These are phyloP conservation scores for Macropus fuliginosus DNA, from an alignment of 2,797 vertebrate species.

Conservation along the genomic window DNA sequence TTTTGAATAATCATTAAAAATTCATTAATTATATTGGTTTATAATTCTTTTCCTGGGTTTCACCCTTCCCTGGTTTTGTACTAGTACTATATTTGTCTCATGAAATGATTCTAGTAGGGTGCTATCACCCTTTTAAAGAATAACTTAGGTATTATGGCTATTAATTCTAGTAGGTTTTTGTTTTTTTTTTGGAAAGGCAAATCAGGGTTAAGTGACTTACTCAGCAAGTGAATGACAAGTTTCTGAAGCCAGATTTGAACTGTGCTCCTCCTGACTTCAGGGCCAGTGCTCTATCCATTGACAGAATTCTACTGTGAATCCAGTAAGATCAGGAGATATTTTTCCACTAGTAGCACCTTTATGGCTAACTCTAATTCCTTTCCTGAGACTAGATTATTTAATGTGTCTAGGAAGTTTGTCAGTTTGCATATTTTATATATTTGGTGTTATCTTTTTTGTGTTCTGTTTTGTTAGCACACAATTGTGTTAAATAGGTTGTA, in stretches of 20 bases:
- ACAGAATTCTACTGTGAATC: not conserved
- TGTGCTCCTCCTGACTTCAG: not conserved
- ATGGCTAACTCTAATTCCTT: not conserved
- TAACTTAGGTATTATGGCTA: not conserved
- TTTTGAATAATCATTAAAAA: not conserved
- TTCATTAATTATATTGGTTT: not conserved
- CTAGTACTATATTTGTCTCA: not conserved
- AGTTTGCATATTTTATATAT: not conserved
- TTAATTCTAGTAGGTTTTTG: not conserved
- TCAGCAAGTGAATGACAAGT: not conserved
- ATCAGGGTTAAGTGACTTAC: not conserved
- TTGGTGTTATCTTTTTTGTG: not conserved
- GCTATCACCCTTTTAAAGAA: not conserved
- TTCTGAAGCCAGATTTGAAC: not conserved
- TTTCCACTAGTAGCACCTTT: not conserved
- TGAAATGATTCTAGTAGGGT: not conserved
- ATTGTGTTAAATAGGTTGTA: not conserved
- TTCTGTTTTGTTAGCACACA: not conserved
- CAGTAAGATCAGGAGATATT: not conserved
- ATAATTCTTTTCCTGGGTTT: not conserved
- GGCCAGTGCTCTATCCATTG: not conserved
- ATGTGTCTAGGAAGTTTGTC: not conserved
- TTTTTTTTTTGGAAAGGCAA: not conserved
- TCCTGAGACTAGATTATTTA: not conserved
- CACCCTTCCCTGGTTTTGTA: not conserved